Percentiles rank a stretch among this genome's conserved stretches.
These are phyloP conservation scores for Sebastes variabilis DNA, from an alignment of 2,797 vertebrate genomes.

Conservation along the genomic window DNA sequence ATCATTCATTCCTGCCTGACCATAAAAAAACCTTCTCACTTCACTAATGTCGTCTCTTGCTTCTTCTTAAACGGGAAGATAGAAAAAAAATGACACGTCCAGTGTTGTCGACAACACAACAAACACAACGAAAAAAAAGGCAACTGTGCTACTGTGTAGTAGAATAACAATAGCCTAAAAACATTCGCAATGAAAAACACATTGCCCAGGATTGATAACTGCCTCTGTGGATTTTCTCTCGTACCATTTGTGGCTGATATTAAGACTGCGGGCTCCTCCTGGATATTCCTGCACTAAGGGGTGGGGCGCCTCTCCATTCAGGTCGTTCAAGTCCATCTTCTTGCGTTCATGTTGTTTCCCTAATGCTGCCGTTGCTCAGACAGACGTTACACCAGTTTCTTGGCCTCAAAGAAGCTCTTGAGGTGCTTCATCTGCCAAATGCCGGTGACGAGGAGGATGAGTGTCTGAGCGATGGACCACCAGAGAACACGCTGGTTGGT, in stretches of 20 bases:
- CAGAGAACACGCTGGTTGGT: constrained; percentile 96
- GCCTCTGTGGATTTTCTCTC: background rate
- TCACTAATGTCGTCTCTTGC: background rate
- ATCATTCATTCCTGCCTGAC: too few species aligned
- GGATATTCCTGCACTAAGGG: background rate
- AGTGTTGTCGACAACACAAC: constrained; percentile 4
- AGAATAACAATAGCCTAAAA: constrained; percentile 10
- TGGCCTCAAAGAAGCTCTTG: constrained; percentile 97
- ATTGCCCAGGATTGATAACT: background rate
- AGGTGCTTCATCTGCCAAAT: constrained; percentile 98
- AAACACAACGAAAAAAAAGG: constrained; percentile 5
- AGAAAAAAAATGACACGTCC: background rate
- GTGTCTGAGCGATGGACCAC: constrained; percentile 96
- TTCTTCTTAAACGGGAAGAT: background rate
- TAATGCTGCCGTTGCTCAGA: background rate
- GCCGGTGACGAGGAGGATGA: constrained; percentile 94
- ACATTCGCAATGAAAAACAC: background rate
- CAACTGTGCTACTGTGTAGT: background rate
- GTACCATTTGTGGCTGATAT: constrained; percentile 17
- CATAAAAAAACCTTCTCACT: too few species aligned
- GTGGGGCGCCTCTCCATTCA: background rate
- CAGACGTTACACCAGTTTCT: constrained; percentile 88
- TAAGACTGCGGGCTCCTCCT: constrained; percentile 12
- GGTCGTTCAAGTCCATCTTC: constrained; percentile 10
- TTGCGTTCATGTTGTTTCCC: background rate